A percentile compares a stretch with the other conserved stretches of the same genome.
These are phyloP conservation scores for Heteronetta atricapilla DNA, from an alignment of 2,113 vertebrate genomes.

Conservation along the genomic window DNA sequence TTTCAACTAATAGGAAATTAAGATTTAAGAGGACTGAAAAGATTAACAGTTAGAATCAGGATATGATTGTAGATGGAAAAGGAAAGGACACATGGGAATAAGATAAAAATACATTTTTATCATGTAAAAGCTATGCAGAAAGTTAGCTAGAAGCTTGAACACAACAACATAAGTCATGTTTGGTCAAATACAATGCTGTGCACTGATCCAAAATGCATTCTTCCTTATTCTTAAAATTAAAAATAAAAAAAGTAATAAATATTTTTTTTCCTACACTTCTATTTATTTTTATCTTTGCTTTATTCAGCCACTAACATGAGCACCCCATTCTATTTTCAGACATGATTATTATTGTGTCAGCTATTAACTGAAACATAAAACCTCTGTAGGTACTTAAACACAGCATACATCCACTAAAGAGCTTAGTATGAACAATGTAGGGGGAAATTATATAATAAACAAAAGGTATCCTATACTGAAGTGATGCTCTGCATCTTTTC, in stretches of 20 bases:
- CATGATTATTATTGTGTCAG: neutral
- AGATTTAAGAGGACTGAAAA: neutral
- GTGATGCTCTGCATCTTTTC: neutral
- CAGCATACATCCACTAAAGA: neutral
- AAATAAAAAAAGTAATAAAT: neutral
- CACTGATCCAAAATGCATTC: neutral
- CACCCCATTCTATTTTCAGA: neutral
- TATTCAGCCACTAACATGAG: neutral
- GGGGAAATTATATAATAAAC: neutral
- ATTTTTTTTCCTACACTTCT: neutral
- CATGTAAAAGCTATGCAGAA: neutral
- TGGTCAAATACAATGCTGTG: rapidly evolving
- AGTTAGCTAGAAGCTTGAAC: neutral
- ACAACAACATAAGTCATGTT: neutral
- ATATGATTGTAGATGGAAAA: neutral
- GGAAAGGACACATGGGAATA: rapidly evolving
- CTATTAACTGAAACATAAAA: neutral
- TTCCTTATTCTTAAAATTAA: neutral
- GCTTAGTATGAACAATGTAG: neutral
- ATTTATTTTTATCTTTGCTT: neutral
- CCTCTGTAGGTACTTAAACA: neutral
- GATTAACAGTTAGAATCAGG: neutral
- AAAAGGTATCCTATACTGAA: neutral
- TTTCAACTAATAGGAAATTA: neutral
- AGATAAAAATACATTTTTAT: neutral